Evolutionary conservation across 2,113 vertebrate genomes (phyloP).

Genomic region (Megaptera novaeangliae): DNA sequence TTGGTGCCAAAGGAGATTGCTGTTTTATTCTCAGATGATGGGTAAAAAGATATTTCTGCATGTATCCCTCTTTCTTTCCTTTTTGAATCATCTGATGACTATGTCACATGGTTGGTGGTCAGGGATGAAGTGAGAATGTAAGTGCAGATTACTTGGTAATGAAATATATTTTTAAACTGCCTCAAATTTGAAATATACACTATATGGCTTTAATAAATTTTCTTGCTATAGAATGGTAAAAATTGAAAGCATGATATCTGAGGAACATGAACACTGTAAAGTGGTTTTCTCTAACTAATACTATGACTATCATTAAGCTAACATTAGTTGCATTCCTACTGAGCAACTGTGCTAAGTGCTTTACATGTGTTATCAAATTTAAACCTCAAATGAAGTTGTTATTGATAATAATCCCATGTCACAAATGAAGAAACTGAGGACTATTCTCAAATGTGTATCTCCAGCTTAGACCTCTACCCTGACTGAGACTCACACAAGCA

Average conservation of each 20-base stretch:
- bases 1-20: not conserved
- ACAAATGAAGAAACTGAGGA: not conserved
- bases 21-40: not conserved
- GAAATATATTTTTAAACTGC: not conserved
- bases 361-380: not conserved
- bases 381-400: not conserved
- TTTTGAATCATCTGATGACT: not conserved
- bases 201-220: not conserved
- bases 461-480: not conserved
- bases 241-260: not conserved
- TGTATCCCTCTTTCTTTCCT: not conserved
- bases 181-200: not conserved
- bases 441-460: not conserved
- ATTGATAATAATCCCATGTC: not conserved
- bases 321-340: not conserved
- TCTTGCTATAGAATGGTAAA: not conserved
- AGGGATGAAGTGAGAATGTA: not conserved
- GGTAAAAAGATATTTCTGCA: not conserved
- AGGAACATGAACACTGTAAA: not conserved
- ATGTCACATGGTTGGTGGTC: not conserved
- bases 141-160: not conserved
- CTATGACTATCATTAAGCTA: not conserved
- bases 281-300: not conserved
- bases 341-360: not conserved
- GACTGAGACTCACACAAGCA: not conserved